Base-by-base conservation (phyloP, 2,113 vertebrate genomes). In the Brachionichthys hirsutus region DNA sequence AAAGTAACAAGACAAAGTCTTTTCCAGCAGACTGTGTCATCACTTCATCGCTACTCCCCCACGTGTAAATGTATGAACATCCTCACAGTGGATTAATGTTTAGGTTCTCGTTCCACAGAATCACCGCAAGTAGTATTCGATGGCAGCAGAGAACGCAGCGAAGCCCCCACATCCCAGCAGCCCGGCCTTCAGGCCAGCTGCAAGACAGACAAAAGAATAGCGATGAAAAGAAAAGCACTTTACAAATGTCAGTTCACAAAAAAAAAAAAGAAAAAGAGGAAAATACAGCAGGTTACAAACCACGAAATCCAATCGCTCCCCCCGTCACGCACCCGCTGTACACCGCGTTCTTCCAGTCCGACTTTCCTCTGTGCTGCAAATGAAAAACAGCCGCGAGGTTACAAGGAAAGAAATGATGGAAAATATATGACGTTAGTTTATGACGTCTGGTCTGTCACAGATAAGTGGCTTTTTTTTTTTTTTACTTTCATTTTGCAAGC, bases 291-390 rank as follows among this genome's bases (percentile, higher is more conserved):
- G 11, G 19, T 44, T n/a, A 90, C 93, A 60, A 78, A 98, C 96
- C 97, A 77, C 94, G 90, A 78, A 98, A 95, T 50, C 97, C 97
- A 3, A 99, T 98, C 6, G 92, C 94, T 76, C 97, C 95, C 62
- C 97, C 97, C 0, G 94, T 98, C 45, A 98, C 91, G 84, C 97
- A 99, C 47, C 97, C 97, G 0, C 97, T 97, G 54, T 96, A 93
- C 22, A 98, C 94, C 0, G 94, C 97, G 12, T 99, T 99, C 88
- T 95, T 97, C 96, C 97, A 98, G 83, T 99, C 97, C 0, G 97
- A 95, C 60, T 90, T 94, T 2, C 97, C 96, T 62, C 97, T 92
- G 74, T 98, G 94, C 97, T 99, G 68, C 67, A 74, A 67, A 47
- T 38, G 3, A 40, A 69, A 77, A 70, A 52, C 4, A 34, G 5